Evolutionary conservation across 2,797 vertebrate species (phyloP).

Genomic region (Adelosebastes latens): DNA sequence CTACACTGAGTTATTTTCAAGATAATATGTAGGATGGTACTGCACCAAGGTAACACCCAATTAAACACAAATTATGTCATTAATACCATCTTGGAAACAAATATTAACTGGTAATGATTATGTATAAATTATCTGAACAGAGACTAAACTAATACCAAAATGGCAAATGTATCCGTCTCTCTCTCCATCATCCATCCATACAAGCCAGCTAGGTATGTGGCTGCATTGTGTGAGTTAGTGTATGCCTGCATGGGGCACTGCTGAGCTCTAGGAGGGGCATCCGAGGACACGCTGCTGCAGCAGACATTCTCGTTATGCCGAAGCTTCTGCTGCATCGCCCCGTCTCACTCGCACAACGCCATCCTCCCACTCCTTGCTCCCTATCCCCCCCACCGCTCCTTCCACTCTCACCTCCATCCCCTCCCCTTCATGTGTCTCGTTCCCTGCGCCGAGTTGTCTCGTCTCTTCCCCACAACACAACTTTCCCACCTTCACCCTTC

Average conservation of each 20-base stretch:
- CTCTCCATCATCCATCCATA: neutral
- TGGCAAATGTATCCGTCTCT: neutral
- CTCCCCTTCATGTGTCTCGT: neutral
- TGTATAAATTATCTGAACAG: neutral
- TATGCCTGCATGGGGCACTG: conserved; percentile 24
- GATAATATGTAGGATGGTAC: neutral
- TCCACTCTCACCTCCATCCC: conserved; percentile 28
- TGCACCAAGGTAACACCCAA: neutral
- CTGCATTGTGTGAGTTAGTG: neutral
- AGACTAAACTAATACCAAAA: neutral
- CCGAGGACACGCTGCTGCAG: conserved; percentile 69
- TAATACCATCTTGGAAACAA: neutral
- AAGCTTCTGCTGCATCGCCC: conserved; percentile 62
- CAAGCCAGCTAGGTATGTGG: neutral
- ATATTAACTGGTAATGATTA: neutral
- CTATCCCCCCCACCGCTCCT: neutral
- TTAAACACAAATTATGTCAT: neutral
- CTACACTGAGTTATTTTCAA: neutral
- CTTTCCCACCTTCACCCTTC: neutral
- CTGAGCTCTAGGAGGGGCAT: conserved; percentile 49
- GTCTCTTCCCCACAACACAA: neutral
- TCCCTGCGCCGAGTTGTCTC: neutral
- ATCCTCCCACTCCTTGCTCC: conserved; percentile 16
- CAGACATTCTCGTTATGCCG: conserved; percentile 52
- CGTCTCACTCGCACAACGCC: conserved; percentile 18